phyloP scores from a whole-genome alignment of 2,888 invertebrate species.

The Athalia circularis region DNA sequence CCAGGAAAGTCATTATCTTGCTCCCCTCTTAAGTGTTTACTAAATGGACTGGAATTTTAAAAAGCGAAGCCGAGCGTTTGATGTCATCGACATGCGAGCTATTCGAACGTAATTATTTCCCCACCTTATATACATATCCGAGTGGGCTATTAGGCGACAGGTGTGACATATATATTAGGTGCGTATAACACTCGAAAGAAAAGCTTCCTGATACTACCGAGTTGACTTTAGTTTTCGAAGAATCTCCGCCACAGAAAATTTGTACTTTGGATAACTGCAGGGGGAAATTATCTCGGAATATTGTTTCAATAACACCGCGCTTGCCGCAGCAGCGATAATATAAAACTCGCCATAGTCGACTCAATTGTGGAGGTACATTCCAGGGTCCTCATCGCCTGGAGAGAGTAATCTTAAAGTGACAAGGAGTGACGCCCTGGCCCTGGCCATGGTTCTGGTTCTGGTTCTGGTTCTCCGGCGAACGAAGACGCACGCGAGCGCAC shows the following conservation, averaged over 20 bases:
- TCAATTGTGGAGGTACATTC: slow-evolving; percentile 13
- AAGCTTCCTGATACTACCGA: slow-evolving; percentile 7
- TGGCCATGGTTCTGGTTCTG: background rate
- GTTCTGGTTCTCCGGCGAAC: slow-evolving; percentile 26
- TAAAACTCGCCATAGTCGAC: background rate
- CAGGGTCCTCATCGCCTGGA: background rate
- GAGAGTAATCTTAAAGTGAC: slow-evolving; percentile 34
- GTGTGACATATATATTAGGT: slow-evolving; percentile 37
- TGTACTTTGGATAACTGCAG: slow-evolving; percentile 21
- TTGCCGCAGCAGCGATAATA: no score
- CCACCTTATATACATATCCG: background rate
- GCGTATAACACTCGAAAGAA: slow-evolving; percentile 20
- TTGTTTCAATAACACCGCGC: background rate
- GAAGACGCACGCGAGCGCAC: slow-evolving; percentile 9
- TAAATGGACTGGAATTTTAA: slow-evolving; percentile 40
- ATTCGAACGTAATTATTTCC: slow-evolving; percentile 32
- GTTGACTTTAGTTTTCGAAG: background rate
- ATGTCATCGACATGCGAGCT: slow-evolving; percentile 43
- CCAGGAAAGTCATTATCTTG: slow-evolving; percentile 37
- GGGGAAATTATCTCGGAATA: background rate
- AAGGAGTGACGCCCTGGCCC: slow-evolving; percentile 34
- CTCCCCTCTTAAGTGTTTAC: slow-evolving; percentile 37
- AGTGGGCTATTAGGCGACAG: slow-evolving; percentile 22
- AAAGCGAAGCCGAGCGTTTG: slow-evolving; percentile 37
- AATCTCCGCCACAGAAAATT: background rate